A percentile compares a stretch with the other conserved stretches of the same genome.
Conservation (phyloP, 2,113 vertebrate genomes). For the Platysternon megacephalum region DNA sequence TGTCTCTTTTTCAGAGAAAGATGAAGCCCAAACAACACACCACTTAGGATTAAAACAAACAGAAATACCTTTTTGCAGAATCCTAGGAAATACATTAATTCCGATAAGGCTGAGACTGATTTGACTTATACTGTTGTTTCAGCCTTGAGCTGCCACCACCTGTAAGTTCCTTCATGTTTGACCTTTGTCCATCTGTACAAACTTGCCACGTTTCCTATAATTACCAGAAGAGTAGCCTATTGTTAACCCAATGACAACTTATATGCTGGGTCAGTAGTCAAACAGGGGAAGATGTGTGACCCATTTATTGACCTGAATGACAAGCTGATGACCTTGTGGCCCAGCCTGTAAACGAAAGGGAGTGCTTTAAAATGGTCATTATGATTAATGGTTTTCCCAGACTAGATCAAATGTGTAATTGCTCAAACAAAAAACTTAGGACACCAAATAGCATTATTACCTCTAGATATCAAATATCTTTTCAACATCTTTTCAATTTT, state of each 20-base stretch:
- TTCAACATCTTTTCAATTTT: not conserved
- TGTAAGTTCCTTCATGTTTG: not conserved
- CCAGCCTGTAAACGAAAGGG: constrained; percentile 40
- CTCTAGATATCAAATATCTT: not conserved
- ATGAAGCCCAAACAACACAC: not conserved
- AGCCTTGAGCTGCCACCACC: not conserved
- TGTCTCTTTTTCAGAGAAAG: not conserved
- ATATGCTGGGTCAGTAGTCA: constrained; percentile 55
- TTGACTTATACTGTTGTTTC: not conserved
- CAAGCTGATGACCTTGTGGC: constrained; percentile 55
- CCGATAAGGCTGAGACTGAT: not conserved
- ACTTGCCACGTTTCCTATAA: constrained; percentile 26
- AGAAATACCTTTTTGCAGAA: not conserved
- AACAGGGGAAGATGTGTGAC: constrained; percentile 53
- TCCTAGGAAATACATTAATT: not conserved
- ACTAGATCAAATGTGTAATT: not conserved
- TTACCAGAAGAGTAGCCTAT: constrained; percentile 57
- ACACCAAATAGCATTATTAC: constrained; percentile 26
- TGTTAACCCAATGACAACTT: constrained; percentile 59
- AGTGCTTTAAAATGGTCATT: constrained; percentile 56
- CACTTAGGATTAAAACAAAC: not conserved
- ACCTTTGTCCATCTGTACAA: constrained; percentile 4
- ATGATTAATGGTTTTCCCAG: constrained; percentile 67
- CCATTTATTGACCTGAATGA: constrained; percentile 64
- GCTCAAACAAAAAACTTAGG: not conserved